A percentile compares a stretch with the other conserved stretches of the same genome.
Evolutionary conservation across 2,888 invertebrate genomes (phyloP).

Genomic region (Eupithecia dodoneata): DNA sequence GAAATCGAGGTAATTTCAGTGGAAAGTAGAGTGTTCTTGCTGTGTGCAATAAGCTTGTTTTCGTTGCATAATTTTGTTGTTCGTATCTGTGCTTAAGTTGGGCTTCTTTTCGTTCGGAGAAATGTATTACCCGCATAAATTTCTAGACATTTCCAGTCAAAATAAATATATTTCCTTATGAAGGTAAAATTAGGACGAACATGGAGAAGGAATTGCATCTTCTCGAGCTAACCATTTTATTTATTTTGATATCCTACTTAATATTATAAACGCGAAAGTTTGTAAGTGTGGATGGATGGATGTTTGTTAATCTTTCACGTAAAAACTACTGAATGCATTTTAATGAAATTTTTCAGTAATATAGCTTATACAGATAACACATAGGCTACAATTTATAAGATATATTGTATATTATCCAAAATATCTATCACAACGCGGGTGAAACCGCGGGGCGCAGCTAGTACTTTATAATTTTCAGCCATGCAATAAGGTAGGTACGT

Average conservation of each 20-base stretch:
- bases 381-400: too few relatives aligned
- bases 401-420: too few relatives aligned
- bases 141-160: neutral
- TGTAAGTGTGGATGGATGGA: too few relatives aligned
- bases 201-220: neutral
- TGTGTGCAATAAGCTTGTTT: neutral
- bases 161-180: neutral
- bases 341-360: too few relatives aligned
- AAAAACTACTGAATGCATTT: too few relatives aligned
- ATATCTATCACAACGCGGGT: too few relatives aligned
- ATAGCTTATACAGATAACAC: too few relatives aligned
- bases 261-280: too few relatives aligned
- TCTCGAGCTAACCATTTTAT: neutral
- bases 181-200: neutral
- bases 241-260: neutral
- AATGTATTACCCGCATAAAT: neutral
- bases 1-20: neutral
- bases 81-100: neutral
- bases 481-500: too few relatives aligned
- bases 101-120: neutral
- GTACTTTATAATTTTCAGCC: neutral
- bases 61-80: neutral
- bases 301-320: too few relatives aligned
- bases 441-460: too few relatives aligned
- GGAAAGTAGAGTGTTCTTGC: neutral